Base-by-base conservation (phyloP, 2,113 vertebrate genomes). In the Barnardius zonarius region DNA sequence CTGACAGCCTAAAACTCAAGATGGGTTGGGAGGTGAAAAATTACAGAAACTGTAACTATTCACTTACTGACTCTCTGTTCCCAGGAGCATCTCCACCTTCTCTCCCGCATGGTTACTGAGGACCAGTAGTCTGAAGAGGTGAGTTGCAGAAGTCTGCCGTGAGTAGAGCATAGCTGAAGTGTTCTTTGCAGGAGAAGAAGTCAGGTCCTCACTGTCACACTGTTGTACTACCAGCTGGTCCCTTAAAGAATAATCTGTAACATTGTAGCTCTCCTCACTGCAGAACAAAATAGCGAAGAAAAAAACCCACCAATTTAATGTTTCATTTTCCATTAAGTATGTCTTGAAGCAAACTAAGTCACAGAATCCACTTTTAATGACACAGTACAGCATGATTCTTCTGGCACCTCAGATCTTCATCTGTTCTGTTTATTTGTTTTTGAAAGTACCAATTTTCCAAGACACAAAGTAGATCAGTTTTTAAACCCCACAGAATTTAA, bases 251-350 rank as follows among this genome's bases (percentile, higher is more conserved):
- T 99, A 99, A 79, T 99, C 99, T 1, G 98, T 99, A 76, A 99
- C 99, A 0, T 98, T 98, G 96, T 99, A 99, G 13, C 98, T 99
- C 91, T 99, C 99, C 57, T 99, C 99, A 30, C 99, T 99, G 93
- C 28, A 54, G 75, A 35, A 64, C 62, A 78, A 55, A 70, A 62
- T 6, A 48, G 5, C 17, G 8, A 33, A 46, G 46, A 18, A 25
- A n/a, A 55, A 12, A 13, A 0, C 8, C 7, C 23, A 14, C 17
- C 14, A 17, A 2, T 16, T 10, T 4, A 4, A 6, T 4, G 10
- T 8, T 41, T 2, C 3, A 8, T 17, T 16, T 46, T 8, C 48
- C 46, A 3, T 8, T 30, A 27, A 1, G 12, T 5, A 2, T 5
- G 15, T 27, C 31, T 37, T 69, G 52, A 37, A 33, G 37, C 37